Percentiles rank a stretch among this genome's conserved stretches.
These are phyloP conservation scores for Pinctada fucata DNA, from an alignment of 2,888 invertebrate species.

Conservation along the genomic window DNA sequence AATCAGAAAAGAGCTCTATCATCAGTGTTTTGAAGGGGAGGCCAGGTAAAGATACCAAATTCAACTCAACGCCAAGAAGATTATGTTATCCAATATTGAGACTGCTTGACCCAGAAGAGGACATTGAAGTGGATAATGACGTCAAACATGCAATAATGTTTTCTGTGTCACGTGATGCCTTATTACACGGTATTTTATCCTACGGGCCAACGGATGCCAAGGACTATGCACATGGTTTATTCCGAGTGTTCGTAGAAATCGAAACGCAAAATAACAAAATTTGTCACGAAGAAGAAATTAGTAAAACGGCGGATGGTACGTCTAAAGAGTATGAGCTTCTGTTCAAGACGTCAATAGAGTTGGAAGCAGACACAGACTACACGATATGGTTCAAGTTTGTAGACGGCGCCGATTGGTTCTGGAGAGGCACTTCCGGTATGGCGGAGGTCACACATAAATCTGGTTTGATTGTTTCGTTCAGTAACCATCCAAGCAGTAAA, in stretches of 20 bases:
- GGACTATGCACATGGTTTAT: background rate
- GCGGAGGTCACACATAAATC: background rate
- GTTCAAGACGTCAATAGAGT: conserved; percentile 18
- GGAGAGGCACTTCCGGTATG: conserved; percentile 7
- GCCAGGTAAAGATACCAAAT: background rate
- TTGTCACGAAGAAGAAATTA: background rate
- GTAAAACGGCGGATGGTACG: background rate
- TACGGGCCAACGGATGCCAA: conserved; percentile 1
- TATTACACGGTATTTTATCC: conserved; percentile 17
- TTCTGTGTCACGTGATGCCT: background rate
- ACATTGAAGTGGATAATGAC: background rate
- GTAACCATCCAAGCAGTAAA: background rate
- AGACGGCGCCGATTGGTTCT: conserved; percentile 11
- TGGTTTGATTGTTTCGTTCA: background rate
- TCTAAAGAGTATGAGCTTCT: conserved; percentile 1
- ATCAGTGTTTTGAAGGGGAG: background rate
- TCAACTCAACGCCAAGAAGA: conserved; percentile 16
- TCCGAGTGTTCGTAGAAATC: background rate
- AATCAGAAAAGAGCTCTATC: conserved; percentile 8
- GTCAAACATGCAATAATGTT: conserved; percentile 13
- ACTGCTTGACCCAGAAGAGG: background rate
- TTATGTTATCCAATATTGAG: background rate
- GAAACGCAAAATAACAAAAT: background rate
- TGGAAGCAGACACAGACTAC: background rate
- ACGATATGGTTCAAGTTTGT: background rate